phyloP scores from a whole-genome alignment of 2,888 invertebrate species.

The Phrixothrix hirtus region DNA sequence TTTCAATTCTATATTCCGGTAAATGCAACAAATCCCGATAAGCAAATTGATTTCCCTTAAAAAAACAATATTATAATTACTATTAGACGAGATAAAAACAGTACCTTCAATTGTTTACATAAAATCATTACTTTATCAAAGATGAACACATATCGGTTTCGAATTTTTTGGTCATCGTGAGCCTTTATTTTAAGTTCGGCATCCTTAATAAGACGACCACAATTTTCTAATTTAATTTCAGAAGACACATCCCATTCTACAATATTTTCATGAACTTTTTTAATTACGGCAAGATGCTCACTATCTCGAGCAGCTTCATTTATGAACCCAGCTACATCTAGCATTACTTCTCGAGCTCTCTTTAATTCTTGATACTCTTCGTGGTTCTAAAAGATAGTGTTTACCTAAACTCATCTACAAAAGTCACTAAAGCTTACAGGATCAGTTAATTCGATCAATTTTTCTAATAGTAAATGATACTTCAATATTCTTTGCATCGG shows the following conservation, averaged over 20 bases:
- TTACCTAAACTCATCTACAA: no score
- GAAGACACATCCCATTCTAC: constrained; percentile 80
- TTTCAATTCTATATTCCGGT: constrained; percentile 85
- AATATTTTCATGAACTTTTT: constrained; percentile 87
- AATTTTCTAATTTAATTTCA: constrained; percentile 82
- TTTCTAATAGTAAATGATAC: constrained; percentile 92
- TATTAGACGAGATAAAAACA: constrained; percentile 3
- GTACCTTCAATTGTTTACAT: constrained; percentile 81
- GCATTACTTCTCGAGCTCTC: constrained; percentile 92
- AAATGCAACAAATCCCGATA: constrained; percentile 84
- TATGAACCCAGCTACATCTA: constrained; percentile 94
- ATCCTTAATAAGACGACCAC: constrained; percentile 89
- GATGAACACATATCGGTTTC: constrained; percentile 90
- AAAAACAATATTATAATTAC: constrained; percentile 9
- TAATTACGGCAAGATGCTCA: constrained; percentile 87
- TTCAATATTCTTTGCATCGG: constrained; percentile 99
- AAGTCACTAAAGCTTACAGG: constrained; percentile 61
- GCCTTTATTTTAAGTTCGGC: constrained; percentile 92
- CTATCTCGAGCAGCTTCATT: constrained; percentile 98
- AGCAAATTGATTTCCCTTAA: constrained; percentile 85
- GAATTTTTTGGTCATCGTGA: constrained; percentile 84
- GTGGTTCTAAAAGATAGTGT: constrained; percentile 62
- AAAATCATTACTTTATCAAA: constrained; percentile 97
- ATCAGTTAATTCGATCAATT: constrained; percentile 83
- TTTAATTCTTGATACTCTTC: constrained; percentile 84